Conservation (phyloP, 2,888 invertebrate species). For the Nemapogon koenigi region DNA sequence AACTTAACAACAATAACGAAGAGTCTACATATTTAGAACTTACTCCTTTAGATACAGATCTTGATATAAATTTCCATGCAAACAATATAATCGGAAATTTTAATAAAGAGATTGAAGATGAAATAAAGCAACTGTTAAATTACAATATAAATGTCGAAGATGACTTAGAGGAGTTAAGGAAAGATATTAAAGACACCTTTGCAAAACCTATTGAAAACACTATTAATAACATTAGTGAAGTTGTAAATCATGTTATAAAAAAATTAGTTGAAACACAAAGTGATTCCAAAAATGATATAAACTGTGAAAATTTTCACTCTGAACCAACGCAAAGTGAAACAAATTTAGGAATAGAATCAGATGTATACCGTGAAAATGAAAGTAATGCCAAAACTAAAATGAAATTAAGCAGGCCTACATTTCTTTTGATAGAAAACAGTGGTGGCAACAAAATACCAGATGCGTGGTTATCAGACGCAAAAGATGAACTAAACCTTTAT, state of each 20-base stretch:
- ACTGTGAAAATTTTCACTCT: constrained; percentile 20
- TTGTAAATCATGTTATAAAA: constrained; percentile 57
- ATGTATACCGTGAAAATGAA: constrained; percentile 43
- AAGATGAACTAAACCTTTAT: constrained; percentile 56
- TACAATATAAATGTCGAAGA: constrained; percentile 55
- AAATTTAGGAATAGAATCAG: constrained; percentile 27
- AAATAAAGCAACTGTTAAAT: constrained; percentile 57
- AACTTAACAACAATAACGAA: constrained; percentile 45
- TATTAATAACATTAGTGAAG: constrained; percentile 58
- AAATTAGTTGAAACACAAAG: constrained; percentile 48
- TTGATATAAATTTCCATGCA: constrained; percentile 52
- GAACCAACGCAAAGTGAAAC: constrained; percentile 19
- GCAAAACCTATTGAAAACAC: constrained; percentile 57
- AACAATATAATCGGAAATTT: constrained; percentile 65
- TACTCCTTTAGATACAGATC: constrained; percentile 42
- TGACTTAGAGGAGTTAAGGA: constrained; percentile 50
- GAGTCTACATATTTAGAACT: constrained; percentile 30
- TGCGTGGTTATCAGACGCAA: constrained; percentile 65
- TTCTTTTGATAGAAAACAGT: constrained; percentile 46
- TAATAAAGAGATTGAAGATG: constrained; percentile 65
- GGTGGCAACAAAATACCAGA: constrained; percentile 56
- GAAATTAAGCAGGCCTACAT: constrained; percentile 51
- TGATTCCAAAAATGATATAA: constrained; percentile 25
- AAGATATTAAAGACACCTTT: constrained; percentile 56
- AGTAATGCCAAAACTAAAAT: constrained; percentile 44